These are phyloP conservation scores for Eolophus roseicapilla DNA, from an alignment of 2,113 vertebrate species.

Conservation along the genomic window DNA sequence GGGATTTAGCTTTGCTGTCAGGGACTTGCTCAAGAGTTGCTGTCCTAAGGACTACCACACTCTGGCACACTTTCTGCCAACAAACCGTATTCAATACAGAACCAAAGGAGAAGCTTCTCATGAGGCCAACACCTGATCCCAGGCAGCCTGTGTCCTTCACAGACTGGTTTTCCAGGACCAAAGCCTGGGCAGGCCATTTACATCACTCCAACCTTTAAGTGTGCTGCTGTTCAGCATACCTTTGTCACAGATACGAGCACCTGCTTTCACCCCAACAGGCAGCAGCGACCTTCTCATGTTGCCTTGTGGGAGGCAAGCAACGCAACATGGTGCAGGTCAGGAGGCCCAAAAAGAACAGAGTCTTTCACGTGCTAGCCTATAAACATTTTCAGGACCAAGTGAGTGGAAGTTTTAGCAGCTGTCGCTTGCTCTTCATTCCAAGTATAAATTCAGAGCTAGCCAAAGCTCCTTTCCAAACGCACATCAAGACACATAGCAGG, in stretches of 20 bases:
- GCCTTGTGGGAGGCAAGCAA: not conserved
- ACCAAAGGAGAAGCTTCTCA: accelerated
- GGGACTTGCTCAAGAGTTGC: not conserved
- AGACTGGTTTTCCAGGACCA: not conserved
- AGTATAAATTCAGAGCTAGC: not conserved
- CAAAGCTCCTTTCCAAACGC: not conserved
- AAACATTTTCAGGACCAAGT: not conserved
- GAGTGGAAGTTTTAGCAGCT: not conserved
- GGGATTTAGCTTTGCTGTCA: not conserved
- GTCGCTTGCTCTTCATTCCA: not conserved
- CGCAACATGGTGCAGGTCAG: not conserved
- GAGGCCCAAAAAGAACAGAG: not conserved
- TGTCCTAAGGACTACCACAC: too few species aligned
- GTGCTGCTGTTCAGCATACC: not conserved
- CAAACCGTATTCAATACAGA: not conserved
- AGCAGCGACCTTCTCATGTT: slow-evolving; percentile 48
- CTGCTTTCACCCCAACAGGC: slow-evolving; percentile 12
- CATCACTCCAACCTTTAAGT: not conserved
- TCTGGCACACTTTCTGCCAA: not conserved
- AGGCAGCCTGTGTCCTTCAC: not conserved
- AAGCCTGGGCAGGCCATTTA: not conserved
- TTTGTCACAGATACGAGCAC: not conserved
- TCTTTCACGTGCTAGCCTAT: not conserved
- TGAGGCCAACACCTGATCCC: not conserved
- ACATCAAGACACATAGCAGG: not conserved